These are phyloP conservation scores for Apodemia duryi DNA, from an alignment of 2,888 invertebrate genomes.

Conservation along the genomic window DNA sequence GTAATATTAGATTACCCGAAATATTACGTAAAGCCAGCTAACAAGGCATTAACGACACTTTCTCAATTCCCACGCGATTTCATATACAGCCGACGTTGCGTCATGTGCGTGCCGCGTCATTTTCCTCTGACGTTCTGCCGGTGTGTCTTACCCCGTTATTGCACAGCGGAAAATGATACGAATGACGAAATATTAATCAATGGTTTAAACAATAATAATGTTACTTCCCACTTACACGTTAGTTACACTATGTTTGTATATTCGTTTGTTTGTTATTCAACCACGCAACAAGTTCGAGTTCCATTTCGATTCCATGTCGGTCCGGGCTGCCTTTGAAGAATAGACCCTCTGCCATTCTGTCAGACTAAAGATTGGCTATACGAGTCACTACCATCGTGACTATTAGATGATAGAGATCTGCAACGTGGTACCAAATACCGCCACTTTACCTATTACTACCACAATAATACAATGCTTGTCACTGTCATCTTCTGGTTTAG, in stretches of 20 bases:
- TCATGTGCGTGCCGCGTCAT: slow-evolving; percentile 11
- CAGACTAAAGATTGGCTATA: no score
- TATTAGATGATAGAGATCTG: no score
- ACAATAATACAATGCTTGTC: no score
- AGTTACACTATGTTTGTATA: not conserved
- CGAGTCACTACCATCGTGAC: no score
- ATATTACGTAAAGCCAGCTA: slow-evolving; percentile 1
- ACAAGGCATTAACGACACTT: slow-evolving; percentile 7
- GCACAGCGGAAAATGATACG: not conserved
- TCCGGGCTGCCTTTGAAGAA: no score
- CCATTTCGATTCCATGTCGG: no score
- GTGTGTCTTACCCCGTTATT: not conserved
- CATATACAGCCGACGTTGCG: slow-evolving; percentile 3
- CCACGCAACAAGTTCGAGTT: not conserved
- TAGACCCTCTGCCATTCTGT: no score
- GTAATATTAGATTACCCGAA: slow-evolving; percentile 4
- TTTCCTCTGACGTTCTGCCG: not conserved
- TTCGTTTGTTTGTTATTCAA: slow-evolving; percentile 2
- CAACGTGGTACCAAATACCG: no score
- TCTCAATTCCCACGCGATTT: slow-evolving; percentile 6
- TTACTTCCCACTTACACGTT: not conserved
- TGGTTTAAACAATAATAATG: not conserved
- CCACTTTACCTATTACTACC: no score
- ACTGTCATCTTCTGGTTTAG: no score
- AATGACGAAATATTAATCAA: not conserved